phyloP scores from a whole-genome alignment of 1,140 invertebrate species.

The Littorina saxatilis region DNA sequence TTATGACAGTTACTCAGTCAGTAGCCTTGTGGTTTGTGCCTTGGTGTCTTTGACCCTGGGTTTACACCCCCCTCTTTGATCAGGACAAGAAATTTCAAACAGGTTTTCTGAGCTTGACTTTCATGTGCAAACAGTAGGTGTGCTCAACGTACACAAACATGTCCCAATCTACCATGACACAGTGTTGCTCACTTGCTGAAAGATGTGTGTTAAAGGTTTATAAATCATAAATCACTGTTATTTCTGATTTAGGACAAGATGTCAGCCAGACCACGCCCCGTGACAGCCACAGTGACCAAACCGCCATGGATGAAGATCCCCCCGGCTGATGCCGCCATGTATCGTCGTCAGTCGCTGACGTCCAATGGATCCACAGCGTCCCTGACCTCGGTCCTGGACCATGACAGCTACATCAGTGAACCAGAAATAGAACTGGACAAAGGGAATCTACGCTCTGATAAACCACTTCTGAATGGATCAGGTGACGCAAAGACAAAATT shows the following conservation, averaged over 20 bases:
- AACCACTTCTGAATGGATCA: background rate
- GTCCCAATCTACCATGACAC: no score
- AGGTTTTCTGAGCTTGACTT: no score
- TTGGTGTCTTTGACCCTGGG: no score
- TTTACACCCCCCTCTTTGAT: no score
- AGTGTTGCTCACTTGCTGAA: no score
- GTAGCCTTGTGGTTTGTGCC: no score
- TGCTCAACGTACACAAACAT: no score
- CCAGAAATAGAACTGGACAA: constrained; percentile 25
- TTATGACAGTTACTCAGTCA: no score
- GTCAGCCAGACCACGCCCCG: constrained; percentile 59
- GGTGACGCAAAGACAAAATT: background rate
- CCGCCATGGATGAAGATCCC: constrained; percentile 62
- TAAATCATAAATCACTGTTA: no score
- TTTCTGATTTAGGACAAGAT: constrained; percentile 19
- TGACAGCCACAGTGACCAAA: constrained; percentile 68
- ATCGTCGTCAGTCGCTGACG: constrained; percentile 56
- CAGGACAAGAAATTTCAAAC: no score
- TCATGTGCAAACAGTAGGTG: no score
- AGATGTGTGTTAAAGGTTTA: no score
- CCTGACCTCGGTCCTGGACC: constrained; percentile 66
- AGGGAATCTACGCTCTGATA: background rate
- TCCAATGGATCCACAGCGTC: constrained; percentile 67
- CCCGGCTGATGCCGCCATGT: constrained; percentile 21
- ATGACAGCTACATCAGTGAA: constrained; percentile 67